phyloP scores from a whole-genome alignment of 2,888 invertebrate genomes.

The Lasioglossum leucozonium region DNA sequence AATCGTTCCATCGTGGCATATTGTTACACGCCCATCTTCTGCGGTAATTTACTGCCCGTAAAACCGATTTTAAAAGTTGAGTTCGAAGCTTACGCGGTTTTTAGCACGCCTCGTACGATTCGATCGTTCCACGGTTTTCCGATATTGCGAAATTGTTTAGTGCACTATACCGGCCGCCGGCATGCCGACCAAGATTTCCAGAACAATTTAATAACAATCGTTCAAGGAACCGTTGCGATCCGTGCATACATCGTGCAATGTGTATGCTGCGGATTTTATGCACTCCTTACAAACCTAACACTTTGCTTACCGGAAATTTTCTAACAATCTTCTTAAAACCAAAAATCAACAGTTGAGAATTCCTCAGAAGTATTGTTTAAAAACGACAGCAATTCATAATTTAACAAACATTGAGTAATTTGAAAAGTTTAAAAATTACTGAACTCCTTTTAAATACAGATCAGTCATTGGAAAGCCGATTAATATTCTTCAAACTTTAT shows the following conservation, averaged over 20 bases:
- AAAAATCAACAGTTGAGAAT: not conserved
- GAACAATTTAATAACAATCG: not conserved
- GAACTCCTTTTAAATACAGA: not conserved
- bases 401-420: too few relatives aligned
- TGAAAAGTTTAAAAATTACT: too few relatives aligned
- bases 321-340: not conserved
- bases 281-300: not conserved
- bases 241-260: not conserved
- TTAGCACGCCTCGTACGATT: constrained; percentile 10
- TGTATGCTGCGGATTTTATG: too few relatives aligned
- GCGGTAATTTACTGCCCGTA: constrained; percentile 31
- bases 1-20: constrained; percentile 39
- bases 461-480: too few relatives aligned
- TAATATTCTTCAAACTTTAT: not conserved
- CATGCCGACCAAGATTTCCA: not conserved
- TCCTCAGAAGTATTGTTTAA: not conserved
- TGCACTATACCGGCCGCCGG: not conserved
- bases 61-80: constrained; percentile 33
- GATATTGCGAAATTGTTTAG: not conserved
- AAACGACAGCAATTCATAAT: not conserved
- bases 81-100: constrained; percentile 15
- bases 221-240: not conserved
- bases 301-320: not conserved
- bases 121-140: not conserved
- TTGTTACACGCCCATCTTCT: constrained; percentile 32